phyloP scores from a whole-genome alignment of 2,797 vertebrate species.

The Xenopus petersii region DNA sequence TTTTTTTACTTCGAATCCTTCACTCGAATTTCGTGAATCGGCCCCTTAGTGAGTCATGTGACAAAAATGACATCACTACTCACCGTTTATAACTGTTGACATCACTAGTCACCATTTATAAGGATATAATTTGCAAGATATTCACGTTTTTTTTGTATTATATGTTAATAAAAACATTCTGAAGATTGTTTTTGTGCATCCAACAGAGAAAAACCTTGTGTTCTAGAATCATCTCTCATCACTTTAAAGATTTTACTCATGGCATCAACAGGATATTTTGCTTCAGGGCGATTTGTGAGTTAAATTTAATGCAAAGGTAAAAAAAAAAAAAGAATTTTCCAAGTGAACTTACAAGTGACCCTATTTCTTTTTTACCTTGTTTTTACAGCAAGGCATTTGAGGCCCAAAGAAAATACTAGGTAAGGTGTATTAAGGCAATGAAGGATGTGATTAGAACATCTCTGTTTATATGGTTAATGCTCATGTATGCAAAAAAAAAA shows the following conservation, averaged over 20 bases:
- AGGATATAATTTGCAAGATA: too few relatives aligned
- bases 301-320: slow-evolving; percentile 10
- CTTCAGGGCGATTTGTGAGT: slow-evolving; percentile 38
- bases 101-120: too few relatives aligned
- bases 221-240: slow-evolving; percentile 24
- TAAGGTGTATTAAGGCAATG: slow-evolving; percentile 49
- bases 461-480: too few relatives aligned
- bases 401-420: slow-evolving; percentile 19
- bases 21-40: too few relatives aligned
- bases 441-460: slow-evolving; percentile 53
- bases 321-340: slow-evolving; percentile 12
- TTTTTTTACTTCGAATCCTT: too few relatives aligned
- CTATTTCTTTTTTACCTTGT: slow-evolving; percentile 31
- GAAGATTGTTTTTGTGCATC: too few relatives aligned
- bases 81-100: too few relatives aligned
- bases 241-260: slow-evolving; percentile 9
- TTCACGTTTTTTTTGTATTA: too few relatives aligned
- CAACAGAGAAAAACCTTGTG: background rate
- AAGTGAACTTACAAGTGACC: slow-evolving; percentile 29
- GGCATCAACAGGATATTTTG: slow-evolving; percentile 18
- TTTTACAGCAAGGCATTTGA: slow-evolving; percentile 24
- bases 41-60: too few relatives aligned
- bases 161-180: too few relatives aligned
- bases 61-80: too few relatives aligned
- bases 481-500: too few relatives aligned